Evolutionary conservation across 30 jellyfish, hydroid and myxozoan species (phyloP), one percentile per base, ranked within the genome.

Genomic region (Mastigias papua): DNA sequence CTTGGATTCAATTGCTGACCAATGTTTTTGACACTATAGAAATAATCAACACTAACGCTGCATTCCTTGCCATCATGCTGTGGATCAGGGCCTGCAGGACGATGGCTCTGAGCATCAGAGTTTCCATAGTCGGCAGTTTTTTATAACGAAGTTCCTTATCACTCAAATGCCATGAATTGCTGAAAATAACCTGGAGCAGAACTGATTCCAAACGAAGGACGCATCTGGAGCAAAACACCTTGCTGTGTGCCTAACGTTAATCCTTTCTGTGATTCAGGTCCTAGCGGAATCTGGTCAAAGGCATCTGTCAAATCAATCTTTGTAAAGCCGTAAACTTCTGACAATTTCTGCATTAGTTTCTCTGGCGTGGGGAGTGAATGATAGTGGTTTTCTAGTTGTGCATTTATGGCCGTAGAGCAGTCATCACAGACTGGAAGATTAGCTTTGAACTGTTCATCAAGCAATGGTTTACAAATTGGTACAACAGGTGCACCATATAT

Each of bases 111-210:
- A n/a, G n/a, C n/a, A n/a, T n/a, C n/a, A n/a, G n/a, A n/a, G n/a
- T n/a, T n/a, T n/a, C n/a, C n/a, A n/a, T n/a, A 91, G 7, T 70
- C 89, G 1, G 2, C n/a, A 2, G 92, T 82, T 49, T 82, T 26
- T 83, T 81, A n/a, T n/a, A n/a, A n/a, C n/a, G n/a, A n/a, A n/a
- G n/a, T n/a, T n/a, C n/a, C n/a, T n/a, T n/a, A n/a, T n/a, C n/a
- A n/a, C n/a, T n/a, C n/a, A n/a, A n/a, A n/a, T n/a, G n/a, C n/a
- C n/a, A n/a, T n/a, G n/a, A n/a, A n/a, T n/a, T n/a, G n/a, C n/a
- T n/a, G n/a, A n/a, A n/a, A n/a, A n/a, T n/a, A n/a, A n/a, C 91
- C 91, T 20, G 72, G 72, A 48, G 86, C 91, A 1, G 91, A 64
- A 1, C 37, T 27, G 29, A 81, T 81, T 64, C 91, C 91, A 65